Base-by-base conservation (phyloP, 2,797 vertebrate species). In the Coregonus suidteri region DNA sequence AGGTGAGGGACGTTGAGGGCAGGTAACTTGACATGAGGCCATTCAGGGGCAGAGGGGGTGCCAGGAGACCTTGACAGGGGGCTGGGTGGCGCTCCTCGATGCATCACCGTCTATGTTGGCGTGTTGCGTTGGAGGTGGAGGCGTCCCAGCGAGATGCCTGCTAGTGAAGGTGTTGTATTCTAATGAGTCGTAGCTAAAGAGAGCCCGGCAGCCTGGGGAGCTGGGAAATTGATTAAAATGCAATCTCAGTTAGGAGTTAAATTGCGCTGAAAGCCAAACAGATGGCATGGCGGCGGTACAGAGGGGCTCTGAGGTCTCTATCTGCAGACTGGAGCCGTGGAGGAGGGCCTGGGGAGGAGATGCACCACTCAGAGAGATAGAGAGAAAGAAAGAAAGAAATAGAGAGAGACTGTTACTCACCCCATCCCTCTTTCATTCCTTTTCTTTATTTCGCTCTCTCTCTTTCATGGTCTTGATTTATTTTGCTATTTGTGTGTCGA, bases 181-280 rank as follows among this genome's bases (percentile, higher is more conserved):
- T 86, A 89, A 91, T 85, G 88, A 91, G 84, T 90, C 85, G 79
- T 67, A 79, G 80, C 88, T 87, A 87, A 88, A 88, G 82, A 85
- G 86, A 73, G 68, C 71, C 83, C 86, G 75, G 68, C 71, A 35
- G 20, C 59, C 59, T 64, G 20, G 83, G 77, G 84, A 88, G 75
- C 52, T 14, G 59, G 73, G 76, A 79, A 82, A 84, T 75, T 77
- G 79, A 91, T 89, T 88, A 86, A 88, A 91, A 81, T 75, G 74
- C 78, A 88, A 83, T 90, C 81, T 86, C 74, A 76, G 75, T 73
- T 80, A 89, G 85, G 83, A 82, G 84, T 81, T 89, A 71, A 83
- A 75, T 82, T 85, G 81, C 76, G 82, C 86, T 86, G 86, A 88
- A 93, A 91, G 79, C 84, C 81, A 87, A 92, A 91, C 92, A 93